Evolutionary conservation across 2,113 vertebrate genomes (phyloP).

Genomic region (Bubo scandiacus): DNA sequence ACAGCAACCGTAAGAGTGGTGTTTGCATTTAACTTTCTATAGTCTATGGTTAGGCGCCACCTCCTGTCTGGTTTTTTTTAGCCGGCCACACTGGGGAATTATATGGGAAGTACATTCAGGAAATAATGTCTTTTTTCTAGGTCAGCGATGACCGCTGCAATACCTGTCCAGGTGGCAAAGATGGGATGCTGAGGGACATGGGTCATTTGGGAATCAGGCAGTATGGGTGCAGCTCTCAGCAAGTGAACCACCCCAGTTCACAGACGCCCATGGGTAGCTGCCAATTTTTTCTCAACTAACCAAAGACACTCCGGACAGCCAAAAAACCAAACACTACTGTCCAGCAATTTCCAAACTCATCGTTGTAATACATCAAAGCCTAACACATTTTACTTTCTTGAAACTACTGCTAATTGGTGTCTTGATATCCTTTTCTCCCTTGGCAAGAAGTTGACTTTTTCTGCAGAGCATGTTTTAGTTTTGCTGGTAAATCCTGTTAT

Average conservation of each 20-base stretch:
- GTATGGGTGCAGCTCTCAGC: neutral
- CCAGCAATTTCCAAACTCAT: neutral
- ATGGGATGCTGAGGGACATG: neutral
- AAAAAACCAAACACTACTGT: neutral
- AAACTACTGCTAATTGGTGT: neutral
- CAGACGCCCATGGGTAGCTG: neutral
- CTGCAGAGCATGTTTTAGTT: neutral
- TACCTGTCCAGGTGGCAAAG: neutral
- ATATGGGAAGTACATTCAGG: neutral
- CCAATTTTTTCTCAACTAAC: neutral
- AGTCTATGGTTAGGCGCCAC: neutral
- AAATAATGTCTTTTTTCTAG: neutral
- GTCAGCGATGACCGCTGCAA: neutral
- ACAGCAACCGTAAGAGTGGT: neutral
- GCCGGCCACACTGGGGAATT: neutral
- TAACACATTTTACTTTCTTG: neutral
- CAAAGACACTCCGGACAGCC: neutral
- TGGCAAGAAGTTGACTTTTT: neutral
- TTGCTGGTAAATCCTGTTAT: neutral
- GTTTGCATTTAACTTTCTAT: no score
- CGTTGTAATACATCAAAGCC: neutral
- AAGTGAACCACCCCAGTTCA: neutral
- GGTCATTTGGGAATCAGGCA: no score
- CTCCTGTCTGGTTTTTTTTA: neutral
- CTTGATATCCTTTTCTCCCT: neutral